Percentiles rank a stretch among this genome's conserved stretches.
phyloP scores from a whole-genome alignment of 2,888 invertebrate species.

The Kryphioiulus occultus region DNA sequence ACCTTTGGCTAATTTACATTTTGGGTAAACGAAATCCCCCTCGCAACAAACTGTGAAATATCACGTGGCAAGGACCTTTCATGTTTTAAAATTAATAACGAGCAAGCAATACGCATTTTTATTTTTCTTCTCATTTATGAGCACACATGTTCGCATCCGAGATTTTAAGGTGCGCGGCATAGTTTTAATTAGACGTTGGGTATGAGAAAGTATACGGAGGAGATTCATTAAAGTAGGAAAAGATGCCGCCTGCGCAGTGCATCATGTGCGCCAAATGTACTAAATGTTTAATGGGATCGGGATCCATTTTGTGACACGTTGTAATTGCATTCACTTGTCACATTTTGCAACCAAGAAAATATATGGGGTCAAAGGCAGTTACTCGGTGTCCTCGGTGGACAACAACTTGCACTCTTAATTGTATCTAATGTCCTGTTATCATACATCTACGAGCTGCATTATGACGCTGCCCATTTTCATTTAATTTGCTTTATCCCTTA shows the following conservation, averaged over 20 bases:
- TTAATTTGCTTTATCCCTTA: neutral
- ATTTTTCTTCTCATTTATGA: neutral
- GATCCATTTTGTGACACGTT: conserved; percentile 25
- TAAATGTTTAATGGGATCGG: conserved; percentile 16
- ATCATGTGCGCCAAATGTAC: conserved; percentile 31
- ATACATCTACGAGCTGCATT: neutral
- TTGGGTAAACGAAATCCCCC: neutral
- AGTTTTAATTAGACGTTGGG: neutral
- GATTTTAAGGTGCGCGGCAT: conserved; percentile 10
- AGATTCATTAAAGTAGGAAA: conserved; percentile 21
- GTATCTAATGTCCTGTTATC: neutral
- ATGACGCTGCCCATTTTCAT: neutral
- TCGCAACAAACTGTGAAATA: neutral
- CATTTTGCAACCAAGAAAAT: neutral
- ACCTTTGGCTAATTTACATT: neutral
- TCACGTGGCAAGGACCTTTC: neutral
- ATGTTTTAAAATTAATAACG: conserved; percentile 27
- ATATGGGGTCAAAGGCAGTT: conserved; percentile 10
- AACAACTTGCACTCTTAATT: neutral
- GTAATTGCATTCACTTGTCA: conserved; percentile 33
- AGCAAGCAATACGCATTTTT: neutral
- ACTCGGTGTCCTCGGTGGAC: neutral
- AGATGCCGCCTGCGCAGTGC: conserved; percentile 7
- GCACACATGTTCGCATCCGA: neutral
- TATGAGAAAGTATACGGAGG: neutral